phyloP scores from a whole-genome alignment of 2,113 vertebrate species.

The Halcyon malimbica region DNA sequence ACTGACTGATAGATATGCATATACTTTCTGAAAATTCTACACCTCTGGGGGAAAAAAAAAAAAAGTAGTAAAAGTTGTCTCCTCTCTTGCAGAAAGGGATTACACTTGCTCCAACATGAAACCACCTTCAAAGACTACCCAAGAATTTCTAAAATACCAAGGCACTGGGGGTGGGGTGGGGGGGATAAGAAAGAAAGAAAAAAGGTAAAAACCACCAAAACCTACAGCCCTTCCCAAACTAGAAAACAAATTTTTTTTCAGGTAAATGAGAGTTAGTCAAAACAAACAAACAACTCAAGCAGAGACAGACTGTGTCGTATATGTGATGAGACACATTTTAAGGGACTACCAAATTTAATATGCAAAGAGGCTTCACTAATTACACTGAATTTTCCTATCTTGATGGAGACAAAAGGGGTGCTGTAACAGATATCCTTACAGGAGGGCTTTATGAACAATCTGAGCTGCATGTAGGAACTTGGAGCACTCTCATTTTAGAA shows the following conservation, averaged over 20 bases:
- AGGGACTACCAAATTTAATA: not conserved
- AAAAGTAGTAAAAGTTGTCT: constrained; percentile 3
- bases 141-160: constrained; percentile 49
- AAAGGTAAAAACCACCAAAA: not conserved
- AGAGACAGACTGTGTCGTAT: not conserved
- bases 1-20: constrained; percentile 4
- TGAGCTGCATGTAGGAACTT: constrained; percentile 11
- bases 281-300: constrained; percentile 16
- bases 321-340: constrained; percentile 9
- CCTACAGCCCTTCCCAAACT: not conserved
- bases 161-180: not conserved
- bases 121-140: constrained; percentile 36
- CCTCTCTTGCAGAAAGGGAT: constrained; percentile 15
- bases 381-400: constrained; percentile 2
- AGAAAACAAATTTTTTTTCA: not conserved
- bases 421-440: not conserved
- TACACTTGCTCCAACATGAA: constrained; percentile 55
- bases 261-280: not conserved
- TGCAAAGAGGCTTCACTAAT: not conserved
- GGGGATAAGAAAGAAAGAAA: not conserved
- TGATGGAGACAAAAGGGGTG: constrained; percentile 16
- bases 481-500: not conserved
- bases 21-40: not conserved
- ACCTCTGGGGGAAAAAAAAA: not conserved
- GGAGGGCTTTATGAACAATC: not conserved